phyloP scores from a whole-genome alignment of 2,113 vertebrate species.

The Trachemys scripta region DNA sequence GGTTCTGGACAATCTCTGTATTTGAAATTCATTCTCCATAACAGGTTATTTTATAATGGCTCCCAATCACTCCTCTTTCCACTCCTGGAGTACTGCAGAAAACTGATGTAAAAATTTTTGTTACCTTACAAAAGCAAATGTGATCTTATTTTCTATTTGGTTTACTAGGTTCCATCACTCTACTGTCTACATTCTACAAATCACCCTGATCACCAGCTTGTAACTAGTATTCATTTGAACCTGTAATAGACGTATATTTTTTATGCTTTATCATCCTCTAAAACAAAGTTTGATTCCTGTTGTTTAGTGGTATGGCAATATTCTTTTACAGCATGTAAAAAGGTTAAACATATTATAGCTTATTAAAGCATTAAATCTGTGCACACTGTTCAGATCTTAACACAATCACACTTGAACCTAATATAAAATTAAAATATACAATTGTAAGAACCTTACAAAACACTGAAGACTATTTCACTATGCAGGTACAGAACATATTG shows the following conservation, averaged over 20 bases:
- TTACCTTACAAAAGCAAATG: accelerated
- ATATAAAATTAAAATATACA: slow-evolving; percentile 53
- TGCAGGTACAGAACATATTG: slow-evolving; percentile 57
- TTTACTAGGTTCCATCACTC: not conserved
- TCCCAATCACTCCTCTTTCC: not conserved
- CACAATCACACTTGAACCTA: slow-evolving; percentile 51
- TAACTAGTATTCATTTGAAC: slow-evolving; percentile 6
- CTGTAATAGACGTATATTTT: not conserved
- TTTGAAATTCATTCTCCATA: not conserved
- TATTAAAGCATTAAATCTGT: slow-evolving; percentile 66
- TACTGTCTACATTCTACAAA: not conserved
- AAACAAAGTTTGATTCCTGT: not conserved
- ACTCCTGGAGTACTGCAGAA: not conserved
- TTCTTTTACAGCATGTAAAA: slow-evolving; percentile 21
- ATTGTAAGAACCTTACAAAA: slow-evolving; percentile 61
- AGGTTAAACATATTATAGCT: slow-evolving; percentile 52
- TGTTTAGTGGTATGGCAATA: slow-evolving; percentile 23
- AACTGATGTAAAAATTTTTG: not conserved
- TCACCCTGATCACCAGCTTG: not conserved
- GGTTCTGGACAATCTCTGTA: not conserved
- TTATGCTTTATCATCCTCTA: not conserved
- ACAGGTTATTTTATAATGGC: no score
- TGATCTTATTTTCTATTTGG: not conserved
- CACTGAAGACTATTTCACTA: slow-evolving; percentile 58
- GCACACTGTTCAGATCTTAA: slow-evolving; percentile 57